Percentiles rank a stretch among this genome's conserved stretches.
These are phyloP conservation scores for Sarcophaga carnaria DNA, from an alignment of 2,888 invertebrate species.

Conservation along the genomic window DNA sequence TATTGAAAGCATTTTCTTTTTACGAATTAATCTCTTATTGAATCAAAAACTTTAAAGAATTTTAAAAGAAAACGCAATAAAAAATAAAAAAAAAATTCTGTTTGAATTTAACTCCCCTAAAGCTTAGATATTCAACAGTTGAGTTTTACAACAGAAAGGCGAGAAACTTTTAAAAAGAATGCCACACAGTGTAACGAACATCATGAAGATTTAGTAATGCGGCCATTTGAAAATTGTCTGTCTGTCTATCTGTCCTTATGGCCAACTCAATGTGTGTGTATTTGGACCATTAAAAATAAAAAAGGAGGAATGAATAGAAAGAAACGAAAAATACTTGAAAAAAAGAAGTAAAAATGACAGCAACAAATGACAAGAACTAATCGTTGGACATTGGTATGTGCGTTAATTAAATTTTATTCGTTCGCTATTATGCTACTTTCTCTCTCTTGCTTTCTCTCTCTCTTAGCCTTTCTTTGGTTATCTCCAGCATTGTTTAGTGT, in stretches of 20 bases:
- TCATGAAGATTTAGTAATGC: background rate
- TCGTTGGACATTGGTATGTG: slow-evolving; percentile 70
- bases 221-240: background rate
- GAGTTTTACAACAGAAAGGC: background rate
- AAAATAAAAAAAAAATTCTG: background rate
- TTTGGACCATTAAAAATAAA: background rate
- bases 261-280: no score
- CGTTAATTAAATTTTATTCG: slow-evolving; percentile 71
- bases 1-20: no score
- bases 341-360: slow-evolving; percentile 55
- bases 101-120: background rate
- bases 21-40: no score
- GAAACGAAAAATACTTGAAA: slow-evolving; percentile 20
- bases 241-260: background rate
- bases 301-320: background rate
- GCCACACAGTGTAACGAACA: background rate
- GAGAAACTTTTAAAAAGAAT: background rate
- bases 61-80: background rate
- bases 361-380: slow-evolving; percentile 68
- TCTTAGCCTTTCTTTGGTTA: background rate
- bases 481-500: slow-evolving; percentile 48
- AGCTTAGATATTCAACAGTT: background rate
- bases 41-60: no score
- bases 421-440: slow-evolving; percentile 24
- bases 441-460: background rate